These are phyloP conservation scores for Adelphocoris suturalis DNA, from an alignment of 2,888 invertebrate species.

Conservation along the genomic window DNA sequence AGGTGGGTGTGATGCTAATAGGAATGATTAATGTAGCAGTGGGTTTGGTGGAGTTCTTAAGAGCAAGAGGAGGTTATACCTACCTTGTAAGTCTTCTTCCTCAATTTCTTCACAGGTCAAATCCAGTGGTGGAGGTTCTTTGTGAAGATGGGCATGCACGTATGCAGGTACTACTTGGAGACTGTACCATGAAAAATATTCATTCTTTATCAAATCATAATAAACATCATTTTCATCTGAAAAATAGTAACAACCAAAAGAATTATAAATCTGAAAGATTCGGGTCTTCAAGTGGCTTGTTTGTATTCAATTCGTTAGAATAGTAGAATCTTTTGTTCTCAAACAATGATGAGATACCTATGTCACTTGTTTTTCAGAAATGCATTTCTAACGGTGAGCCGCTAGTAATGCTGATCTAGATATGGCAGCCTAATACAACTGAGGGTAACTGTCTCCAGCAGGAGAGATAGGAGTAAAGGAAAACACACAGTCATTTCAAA, in stretches of 20 bases:
- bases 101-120: constrained; percentile 57
- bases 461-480: too few relatives aligned
- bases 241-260: neutral
- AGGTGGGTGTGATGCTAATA: too few relatives aligned
- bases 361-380: too few relatives aligned
- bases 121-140: constrained; percentile 48
- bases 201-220: constrained; percentile 62
- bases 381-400: too few relatives aligned
- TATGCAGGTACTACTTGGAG: constrained; percentile 70
- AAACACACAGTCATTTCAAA: too few relatives aligned
- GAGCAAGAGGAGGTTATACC: neutral
- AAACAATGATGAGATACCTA: too few relatives aligned
- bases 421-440: too few relatives aligned
- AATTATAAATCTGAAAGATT: neutral
- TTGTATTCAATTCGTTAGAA: too few relatives aligned
- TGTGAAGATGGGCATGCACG: constrained; percentile 58
- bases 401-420: too few relatives aligned
- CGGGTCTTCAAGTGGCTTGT: too few relatives aligned
- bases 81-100: constrained; percentile 68
- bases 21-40: neutral
- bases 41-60: neutral
- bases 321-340: too few relatives aligned
- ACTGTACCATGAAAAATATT: constrained; percentile 73
- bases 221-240: constrained; percentile 43
- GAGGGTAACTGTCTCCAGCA: too few relatives aligned